Conservation (phyloP, 1,140 invertebrate genomes). For the Drosophila guanche region DNA sequence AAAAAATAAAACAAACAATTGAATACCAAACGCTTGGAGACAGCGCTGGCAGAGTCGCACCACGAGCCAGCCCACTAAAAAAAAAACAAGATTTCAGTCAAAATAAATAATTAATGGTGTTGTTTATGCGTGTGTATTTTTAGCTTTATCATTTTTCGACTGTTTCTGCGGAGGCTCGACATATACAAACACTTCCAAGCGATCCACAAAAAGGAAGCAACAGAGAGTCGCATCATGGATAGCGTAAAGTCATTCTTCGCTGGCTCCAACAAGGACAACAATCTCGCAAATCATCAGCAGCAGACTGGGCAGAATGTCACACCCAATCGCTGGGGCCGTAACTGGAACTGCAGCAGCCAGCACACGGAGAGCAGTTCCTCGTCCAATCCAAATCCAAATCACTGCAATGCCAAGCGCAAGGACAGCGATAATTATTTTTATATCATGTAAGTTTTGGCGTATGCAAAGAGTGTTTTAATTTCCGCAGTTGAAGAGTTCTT, state of each 20-base stretch:
- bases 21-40: too few relatives aligned
- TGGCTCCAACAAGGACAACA: constrained; percentile 62
- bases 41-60: too few relatives aligned
- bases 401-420: constrained; percentile 65
- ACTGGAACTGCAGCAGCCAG: constrained; percentile 55
- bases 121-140: constrained; percentile 52
- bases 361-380: constrained; percentile 37
- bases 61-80: too few relatives aligned
- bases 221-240: constrained; percentile 63
- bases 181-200: constrained; percentile 20
- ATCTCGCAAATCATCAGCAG: constrained; percentile 58
- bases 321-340: constrained; percentile 49
- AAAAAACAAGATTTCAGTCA: too few relatives aligned
- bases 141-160: constrained; percentile 71
- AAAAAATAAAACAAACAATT: too few relatives aligned
- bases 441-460: constrained; percentile 68
- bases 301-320: constrained; percentile 32
- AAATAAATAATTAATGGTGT: constrained; percentile 40
- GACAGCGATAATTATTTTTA: constrained; percentile 80
- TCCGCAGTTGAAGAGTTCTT: too few relatives aligned
- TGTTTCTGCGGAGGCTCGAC: constrained; percentile 69
- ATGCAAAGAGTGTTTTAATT: too few relatives aligned
- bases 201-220: constrained; percentile 9
- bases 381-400: constrained; percentile 44
- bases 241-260: constrained; percentile 76